These are phyloP conservation scores for Protosalanx chinensis DNA, from an alignment of 2,797 vertebrate species.

Conservation along the genomic window DNA sequence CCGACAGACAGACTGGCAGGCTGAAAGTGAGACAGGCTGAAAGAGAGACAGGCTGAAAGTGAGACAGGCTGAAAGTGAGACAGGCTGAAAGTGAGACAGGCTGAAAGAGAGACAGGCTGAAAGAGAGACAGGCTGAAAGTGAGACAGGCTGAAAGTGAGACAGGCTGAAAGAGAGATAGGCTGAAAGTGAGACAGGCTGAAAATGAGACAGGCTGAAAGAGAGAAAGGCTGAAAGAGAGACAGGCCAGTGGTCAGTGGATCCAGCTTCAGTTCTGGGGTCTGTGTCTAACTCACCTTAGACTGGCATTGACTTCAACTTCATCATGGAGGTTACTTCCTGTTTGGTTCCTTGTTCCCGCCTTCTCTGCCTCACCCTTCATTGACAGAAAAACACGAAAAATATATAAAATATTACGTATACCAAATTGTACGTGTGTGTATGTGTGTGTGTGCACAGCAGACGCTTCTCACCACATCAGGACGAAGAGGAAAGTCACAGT, in stretches of 20 bases:
- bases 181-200: neutral
- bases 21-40: neutral
- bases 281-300: conserved; percentile 60
- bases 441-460: conserved; percentile 25
- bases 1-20: conserved; percentile 22
- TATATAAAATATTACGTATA: neutral
- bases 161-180: neutral
- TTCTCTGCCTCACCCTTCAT: conserved; percentile 69
- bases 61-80: neutral
- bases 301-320: conserved; percentile 80
- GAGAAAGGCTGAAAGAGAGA: too few relatives aligned
- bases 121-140: neutral
- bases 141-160: neutral
- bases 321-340: conserved; percentile 77
- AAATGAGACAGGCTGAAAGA: neutral
- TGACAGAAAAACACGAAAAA: neutral
- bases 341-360: conserved; percentile 69
- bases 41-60: neutral
- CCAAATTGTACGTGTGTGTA: conserved; percentile 1
- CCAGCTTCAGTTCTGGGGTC: neutral
- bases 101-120: neutral
- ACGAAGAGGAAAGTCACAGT: conserved; percentile 67
- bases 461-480: conserved; percentile 70
- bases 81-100: too few relatives aligned
- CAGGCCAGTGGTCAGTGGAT: too few relatives aligned